These are phyloP conservation scores for Rhea americana DNA, from an alignment of 2,113 vertebrate genomes.

Conservation along the genomic window DNA sequence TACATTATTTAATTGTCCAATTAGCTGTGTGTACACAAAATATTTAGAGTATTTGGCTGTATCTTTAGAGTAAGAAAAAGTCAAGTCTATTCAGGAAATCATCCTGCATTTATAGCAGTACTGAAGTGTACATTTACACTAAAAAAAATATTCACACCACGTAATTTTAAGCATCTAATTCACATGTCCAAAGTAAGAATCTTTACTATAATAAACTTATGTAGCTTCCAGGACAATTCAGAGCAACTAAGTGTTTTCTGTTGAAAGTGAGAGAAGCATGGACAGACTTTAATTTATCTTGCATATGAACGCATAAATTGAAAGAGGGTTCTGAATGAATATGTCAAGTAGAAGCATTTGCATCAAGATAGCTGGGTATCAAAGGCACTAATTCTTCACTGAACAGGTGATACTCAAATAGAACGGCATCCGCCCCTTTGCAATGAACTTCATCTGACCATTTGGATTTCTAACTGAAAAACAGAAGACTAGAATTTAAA, in stretches of 20 bases:
- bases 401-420: slow-evolving; percentile 74
- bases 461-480: slow-evolving; percentile 69
- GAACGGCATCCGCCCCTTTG: slow-evolving; percentile 71
- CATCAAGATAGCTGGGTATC: slow-evolving; percentile 70
- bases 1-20: neutral
- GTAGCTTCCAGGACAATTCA: neutral
- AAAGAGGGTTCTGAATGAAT: neutral
- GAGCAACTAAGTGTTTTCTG: neutral
- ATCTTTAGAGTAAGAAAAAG: neutral
- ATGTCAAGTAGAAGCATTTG: slow-evolving; percentile 25
- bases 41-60: neutral
- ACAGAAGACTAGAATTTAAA: neutral
- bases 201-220: neutral
- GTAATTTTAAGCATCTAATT: neutral
- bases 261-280: neutral
- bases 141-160: neutral
- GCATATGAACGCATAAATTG: neutral
- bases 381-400: slow-evolving; percentile 58
- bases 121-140: neutral
- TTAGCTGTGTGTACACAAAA: neutral
- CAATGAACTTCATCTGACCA: slow-evolving; percentile 76
- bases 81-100: neutral
- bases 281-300: neutral
- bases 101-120: neutral
- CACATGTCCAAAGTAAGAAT: neutral